Base-by-base conservation (phyloP, 2,797 vertebrate species). In the Onychomys leucogaster region DNA sequence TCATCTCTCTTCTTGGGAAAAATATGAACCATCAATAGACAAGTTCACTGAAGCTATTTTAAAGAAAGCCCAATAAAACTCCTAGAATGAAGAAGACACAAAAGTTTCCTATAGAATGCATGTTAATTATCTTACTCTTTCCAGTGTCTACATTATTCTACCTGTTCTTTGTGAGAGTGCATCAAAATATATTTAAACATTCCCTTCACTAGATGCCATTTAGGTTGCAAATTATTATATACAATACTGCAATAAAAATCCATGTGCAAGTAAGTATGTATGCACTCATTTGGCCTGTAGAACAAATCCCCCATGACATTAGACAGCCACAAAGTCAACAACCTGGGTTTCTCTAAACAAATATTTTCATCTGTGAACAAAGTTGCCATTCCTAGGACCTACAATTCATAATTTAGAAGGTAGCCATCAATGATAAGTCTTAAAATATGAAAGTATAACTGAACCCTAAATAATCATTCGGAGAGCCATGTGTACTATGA, bases 321-420 rank as follows among this genome's bases (percentile, higher is more conserved):
- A 71, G 32, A 21, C 69, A 29, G 81, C 12, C 57, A 92, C 4
- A 90, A 37, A 92, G 32, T 91, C 37, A 49, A 97, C 25, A n/a
- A 49, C 43, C 43, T 86, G 77, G 29, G 19, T 19, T 65, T 96
- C 67, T 75, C 59, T 95, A 29, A 93, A 78, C 23, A 69, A 67
- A 9, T 82, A 90, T 92, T 78, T 49, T 75, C 78, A 89, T 34
- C 27, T 73, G 13, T 63, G 76, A 86, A 87, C 55, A 93, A 78
- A 90, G 67, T 1, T 89, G 37, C 29, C 87, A 94, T 71, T 87
- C 19, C 63, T 84, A 83, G 6, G 25, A 32, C 71, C 46, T 80
- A 87, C 57, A 94, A 75, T 73, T 75, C 32, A 86, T n/a, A 96
- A 91, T 86, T 91, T 65, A 93, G 32, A 92, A 93, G 82, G 37